These are phyloP conservation scores for Wiebesia pumilae DNA, from an alignment of 1,140 invertebrate species.

Conservation along the genomic window DNA sequence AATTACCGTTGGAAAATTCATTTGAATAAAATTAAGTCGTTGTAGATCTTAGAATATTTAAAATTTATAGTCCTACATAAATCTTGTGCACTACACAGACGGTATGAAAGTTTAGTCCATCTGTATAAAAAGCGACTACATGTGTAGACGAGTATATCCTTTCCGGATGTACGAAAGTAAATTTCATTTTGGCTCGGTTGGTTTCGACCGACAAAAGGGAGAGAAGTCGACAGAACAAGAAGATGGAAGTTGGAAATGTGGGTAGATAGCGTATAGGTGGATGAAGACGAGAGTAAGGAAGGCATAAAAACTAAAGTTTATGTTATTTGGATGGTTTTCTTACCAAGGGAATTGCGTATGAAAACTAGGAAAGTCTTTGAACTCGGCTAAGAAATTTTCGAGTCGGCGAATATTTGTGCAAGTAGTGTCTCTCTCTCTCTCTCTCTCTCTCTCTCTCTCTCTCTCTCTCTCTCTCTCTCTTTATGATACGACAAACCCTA, in stretches of 20 bases:
- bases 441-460: too few species aligned
- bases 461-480: too few species aligned
- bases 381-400: neutral
- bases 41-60: too few species aligned
- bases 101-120: too few species aligned
- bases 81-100: too few species aligned
- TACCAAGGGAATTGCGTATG: constrained; percentile 16
- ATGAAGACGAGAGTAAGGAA: neutral
- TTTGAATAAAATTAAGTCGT: too few species aligned
- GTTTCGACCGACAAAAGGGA: neutral
- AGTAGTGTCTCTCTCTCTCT: neutral
- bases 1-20: too few species aligned
- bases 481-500: neutral
- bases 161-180: neutral
- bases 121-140: neutral
- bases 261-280: neutral
- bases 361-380: constrained; percentile 23
- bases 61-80: too few species aligned
- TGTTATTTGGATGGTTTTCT: neutral
- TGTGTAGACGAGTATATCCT: neutral
- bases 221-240: neutral
- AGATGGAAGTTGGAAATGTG: neutral
- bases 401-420: neutral
- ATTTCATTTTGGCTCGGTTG: neutral
- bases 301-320: constrained; percentile 38